phyloP scores from a whole-genome alignment of 2,113 vertebrate species.

The Pardalotus punctatus region DNA sequence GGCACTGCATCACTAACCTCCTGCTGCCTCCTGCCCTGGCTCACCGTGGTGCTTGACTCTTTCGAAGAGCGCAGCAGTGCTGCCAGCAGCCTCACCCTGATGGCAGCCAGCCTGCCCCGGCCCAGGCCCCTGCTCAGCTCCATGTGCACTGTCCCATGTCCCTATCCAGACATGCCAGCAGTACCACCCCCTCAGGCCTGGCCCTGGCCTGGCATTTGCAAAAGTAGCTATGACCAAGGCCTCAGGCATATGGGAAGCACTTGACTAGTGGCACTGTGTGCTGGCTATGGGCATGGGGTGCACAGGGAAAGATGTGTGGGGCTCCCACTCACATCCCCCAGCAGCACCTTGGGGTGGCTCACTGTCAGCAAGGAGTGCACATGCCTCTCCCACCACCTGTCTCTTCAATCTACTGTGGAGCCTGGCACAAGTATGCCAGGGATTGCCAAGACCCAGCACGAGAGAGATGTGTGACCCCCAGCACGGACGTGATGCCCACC shows the following conservation, averaged over 20 bases:
- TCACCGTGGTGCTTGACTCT: fast-evolving
- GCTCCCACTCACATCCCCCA: fast-evolving
- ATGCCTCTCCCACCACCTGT: background rate
- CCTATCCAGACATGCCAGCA: background rate
- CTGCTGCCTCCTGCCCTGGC: background rate
- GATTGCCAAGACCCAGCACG: fast-evolving
- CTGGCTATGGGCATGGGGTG: fast-evolving
- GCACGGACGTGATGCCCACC: fast-evolving
- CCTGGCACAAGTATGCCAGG: background rate
- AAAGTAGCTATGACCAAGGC: fast-evolving
- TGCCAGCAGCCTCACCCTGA: background rate
- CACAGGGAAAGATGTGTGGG: background rate
- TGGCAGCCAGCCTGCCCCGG: background rate
- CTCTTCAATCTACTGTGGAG: background rate
- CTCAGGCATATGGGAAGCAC: fast-evolving
- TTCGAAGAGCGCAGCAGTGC: background rate
- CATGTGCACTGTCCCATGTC: background rate
- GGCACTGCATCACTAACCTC: background rate
- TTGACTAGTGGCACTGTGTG: background rate
- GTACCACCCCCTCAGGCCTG: background rate
- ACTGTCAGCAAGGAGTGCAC: fast-evolving
- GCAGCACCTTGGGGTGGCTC: fast-evolving
- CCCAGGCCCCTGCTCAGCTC: background rate
- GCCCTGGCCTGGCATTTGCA: background rate
- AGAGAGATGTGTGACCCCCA: fast-evolving